Evolutionary conservation across 1,140 invertebrate genomes (phyloP).

Genomic region (Calephelis nemesis): DNA sequence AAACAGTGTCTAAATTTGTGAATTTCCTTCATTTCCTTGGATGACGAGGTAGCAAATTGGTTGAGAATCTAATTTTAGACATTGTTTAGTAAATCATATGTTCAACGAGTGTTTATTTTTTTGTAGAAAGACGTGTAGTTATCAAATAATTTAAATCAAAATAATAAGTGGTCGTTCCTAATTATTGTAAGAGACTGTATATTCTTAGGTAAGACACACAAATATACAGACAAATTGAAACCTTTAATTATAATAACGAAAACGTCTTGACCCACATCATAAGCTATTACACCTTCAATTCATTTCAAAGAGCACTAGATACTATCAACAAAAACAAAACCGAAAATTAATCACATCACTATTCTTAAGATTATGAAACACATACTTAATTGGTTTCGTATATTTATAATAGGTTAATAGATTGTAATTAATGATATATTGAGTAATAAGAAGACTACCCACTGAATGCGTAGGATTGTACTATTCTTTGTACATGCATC

Average conservation of each 20-base stretch:
- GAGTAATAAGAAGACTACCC: constrained; percentile 40
- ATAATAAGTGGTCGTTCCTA: too few species aligned
- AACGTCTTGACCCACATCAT: neutral
- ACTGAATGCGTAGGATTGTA: constrained; percentile 46
- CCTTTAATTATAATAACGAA: neutral
- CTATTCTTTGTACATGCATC: constrained; percentile 8
- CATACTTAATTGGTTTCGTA: constrained; percentile 56
- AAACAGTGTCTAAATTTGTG: too few species aligned
- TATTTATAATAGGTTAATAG: constrained; percentile 59
- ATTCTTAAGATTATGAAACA: constrained; percentile 46
- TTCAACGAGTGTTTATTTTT: too few species aligned
- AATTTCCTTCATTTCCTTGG: too few species aligned
- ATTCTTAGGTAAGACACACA: too few species aligned
- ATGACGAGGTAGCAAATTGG: too few species aligned
- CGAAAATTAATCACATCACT: constrained; percentile 47
- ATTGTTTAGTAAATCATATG: too few species aligned
- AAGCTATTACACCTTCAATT: neutral
- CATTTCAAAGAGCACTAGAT: constrained; percentile 23
- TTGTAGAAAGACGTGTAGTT: too few species aligned
- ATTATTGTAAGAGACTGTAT: too few species aligned
- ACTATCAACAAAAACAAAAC: constrained; percentile 46
- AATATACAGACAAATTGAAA: too few species aligned
- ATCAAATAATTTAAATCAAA: too few species aligned
- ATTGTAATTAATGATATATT: constrained; percentile 54
- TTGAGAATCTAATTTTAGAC: too few species aligned